Conservation (phyloP, 2,888 invertebrate species). For the Drosophila paracracens region DNA sequence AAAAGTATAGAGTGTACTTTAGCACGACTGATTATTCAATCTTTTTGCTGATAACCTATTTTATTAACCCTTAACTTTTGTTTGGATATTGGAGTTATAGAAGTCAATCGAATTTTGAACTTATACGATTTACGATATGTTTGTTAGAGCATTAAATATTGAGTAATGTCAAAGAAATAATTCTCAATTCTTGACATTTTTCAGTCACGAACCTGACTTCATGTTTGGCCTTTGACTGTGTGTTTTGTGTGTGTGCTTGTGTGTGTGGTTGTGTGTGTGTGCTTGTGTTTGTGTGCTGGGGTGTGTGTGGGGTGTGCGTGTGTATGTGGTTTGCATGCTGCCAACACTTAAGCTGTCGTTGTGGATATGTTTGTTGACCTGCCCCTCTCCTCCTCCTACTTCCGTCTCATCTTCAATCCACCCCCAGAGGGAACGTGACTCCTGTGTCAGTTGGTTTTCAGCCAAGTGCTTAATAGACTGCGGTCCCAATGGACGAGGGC, state of each 20-base stretch:
- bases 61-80: not conserved
- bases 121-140: not conserved
- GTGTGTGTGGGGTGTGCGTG: conserved; percentile 19
- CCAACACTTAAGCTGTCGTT: conserved; percentile 68
- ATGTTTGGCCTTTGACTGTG: conserved; percentile 34
- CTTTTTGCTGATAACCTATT: not conserved
- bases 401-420: not conserved
- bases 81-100: not conserved
- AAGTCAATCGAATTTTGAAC: not conserved
- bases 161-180: not conserved
- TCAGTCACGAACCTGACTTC: conserved; percentile 57
- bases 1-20: not conserved
- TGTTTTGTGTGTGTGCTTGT: conserved; percentile 20
- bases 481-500: not conserved
- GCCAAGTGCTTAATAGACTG: conserved; percentile 27
- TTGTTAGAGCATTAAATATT: conserved; percentile 9
- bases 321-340: conserved; percentile 64
- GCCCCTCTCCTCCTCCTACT: not conserved
- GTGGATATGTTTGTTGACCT: conserved; percentile 48
- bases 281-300: not conserved
- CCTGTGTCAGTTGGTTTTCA: conserved; percentile 13
- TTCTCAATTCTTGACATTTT: conserved; percentile 39
- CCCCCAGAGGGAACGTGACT: conserved; percentile 61
- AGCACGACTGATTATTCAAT: not conserved
- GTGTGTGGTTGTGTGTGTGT: conserved; percentile 36